Evolutionary conservation across 2,797 vertebrate genomes (phyloP).

Genomic region (Danio albolineatus): DNA sequence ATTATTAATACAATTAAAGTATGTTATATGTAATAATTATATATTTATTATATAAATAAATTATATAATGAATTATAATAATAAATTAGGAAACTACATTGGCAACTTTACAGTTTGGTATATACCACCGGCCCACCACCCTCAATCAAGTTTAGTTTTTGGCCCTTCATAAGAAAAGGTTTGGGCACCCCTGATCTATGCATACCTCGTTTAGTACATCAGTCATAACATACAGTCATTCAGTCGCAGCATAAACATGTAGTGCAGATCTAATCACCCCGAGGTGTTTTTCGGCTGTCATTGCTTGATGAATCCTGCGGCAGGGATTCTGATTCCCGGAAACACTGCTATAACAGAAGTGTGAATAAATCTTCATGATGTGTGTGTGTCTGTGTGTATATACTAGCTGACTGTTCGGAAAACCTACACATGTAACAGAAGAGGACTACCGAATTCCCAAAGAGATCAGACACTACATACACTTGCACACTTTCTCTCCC

Average conservation of each 20-base stretch:
- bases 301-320: constrained; percentile 44
- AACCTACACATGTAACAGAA: constrained; percentile 62
- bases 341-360: constrained; percentile 53
- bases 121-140: too few species aligned
- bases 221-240: constrained; percentile 5
- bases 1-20: too few species aligned
- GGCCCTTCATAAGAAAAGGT: too few species aligned
- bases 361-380: constrained; percentile 27
- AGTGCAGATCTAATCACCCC: background rate
- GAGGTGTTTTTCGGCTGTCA: constrained; percentile 9
- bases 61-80: too few species aligned
- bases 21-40: too few species aligned
- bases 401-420: constrained; percentile 58
- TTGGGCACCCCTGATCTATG: too few species aligned
- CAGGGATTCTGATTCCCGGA: constrained; percentile 52
- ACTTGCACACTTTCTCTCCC: constrained; percentile 13
- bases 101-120: too few species aligned
- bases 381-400: constrained; percentile 20
- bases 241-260: background rate
- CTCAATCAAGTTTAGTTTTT: too few species aligned
- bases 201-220: background rate
- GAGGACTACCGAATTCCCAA: constrained; percentile 47
- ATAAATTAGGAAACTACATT: too few species aligned
- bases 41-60: too few species aligned
- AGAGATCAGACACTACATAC: constrained; percentile 10